Percentiles rank a stretch among this genome's conserved stretches.
phyloP scores from a whole-genome alignment of 1,140 invertebrate species.

The Phenacoccus solenopsis region DNA sequence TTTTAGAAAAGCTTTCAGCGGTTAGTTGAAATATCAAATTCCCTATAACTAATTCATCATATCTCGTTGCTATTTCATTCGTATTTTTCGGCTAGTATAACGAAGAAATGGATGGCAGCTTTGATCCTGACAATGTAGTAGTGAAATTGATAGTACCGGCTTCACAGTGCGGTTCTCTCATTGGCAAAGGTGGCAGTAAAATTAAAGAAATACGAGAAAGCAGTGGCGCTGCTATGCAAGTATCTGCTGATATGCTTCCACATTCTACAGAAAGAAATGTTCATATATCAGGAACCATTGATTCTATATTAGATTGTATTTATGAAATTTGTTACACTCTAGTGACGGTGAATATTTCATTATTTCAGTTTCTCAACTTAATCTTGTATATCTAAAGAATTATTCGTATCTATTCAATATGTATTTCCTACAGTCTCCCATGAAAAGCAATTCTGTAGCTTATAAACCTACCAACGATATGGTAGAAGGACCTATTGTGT shows the following conservation, averaged over 20 bases:
- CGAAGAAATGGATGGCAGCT: not conserved
- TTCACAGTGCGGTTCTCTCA: slow-evolving; percentile 96
- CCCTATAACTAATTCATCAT: not conserved
- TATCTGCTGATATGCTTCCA: slow-evolving; percentile 97
- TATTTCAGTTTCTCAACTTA: too few species aligned
- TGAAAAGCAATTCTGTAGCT: not conserved
- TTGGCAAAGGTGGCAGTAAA: slow-evolving; percentile 89
- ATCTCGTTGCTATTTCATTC: not conserved
- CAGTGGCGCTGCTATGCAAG: slow-evolving; percentile 81
- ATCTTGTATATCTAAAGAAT: too few species aligned
- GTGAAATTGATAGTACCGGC: slow-evolving; percentile 83
- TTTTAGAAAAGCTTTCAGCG: slow-evolving; percentile 99
- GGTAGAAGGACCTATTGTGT: not conserved
- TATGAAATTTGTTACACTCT: slow-evolving; percentile 98
- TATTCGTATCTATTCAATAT: too few species aligned
- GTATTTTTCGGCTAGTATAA: not conserved
- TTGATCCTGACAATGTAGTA: slow-evolving; percentile 36
- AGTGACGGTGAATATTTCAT: slow-evolving; percentile 97
- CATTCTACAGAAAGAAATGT: slow-evolving; percentile 99
- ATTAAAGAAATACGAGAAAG: slow-evolving; percentile 88
- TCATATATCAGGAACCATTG: slow-evolving; percentile 92
- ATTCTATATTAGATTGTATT: slow-evolving; percentile 97
- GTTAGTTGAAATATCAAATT: slow-evolving; percentile 43
- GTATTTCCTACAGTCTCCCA: not conserved
- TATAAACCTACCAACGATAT: not conserved